Base-by-base conservation (phyloP, 2,797 vertebrate genomes). In the Graptemys geographica region DNA sequence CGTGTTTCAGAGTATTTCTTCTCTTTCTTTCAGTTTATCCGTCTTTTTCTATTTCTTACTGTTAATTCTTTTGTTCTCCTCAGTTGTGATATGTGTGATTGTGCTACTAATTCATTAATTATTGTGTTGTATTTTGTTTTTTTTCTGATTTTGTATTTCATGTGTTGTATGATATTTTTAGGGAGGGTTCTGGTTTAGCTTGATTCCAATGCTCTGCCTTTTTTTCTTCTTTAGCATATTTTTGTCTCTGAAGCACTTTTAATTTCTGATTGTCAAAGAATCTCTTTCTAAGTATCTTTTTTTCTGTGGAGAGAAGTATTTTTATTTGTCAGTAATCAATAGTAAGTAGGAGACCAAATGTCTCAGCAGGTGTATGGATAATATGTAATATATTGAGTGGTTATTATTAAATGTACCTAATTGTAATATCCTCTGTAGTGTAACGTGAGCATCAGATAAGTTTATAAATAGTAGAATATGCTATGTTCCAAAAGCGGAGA, bases 101-200 rank as follows among this genome's bases (percentile, higher is more conserved):
- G 53, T 21, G 56, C 25, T 79, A 65, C 62, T 88, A 84, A 10
- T 82, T 87, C 59, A 72, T 78, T 9, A 57, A 33, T 59, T 37
- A 65, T 5, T 62, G 2, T 31, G 52, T 44, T 87, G 65, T 0
- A 0, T 78, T 92, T 59, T 79, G 83, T 51, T 28, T 91, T 28
- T 28, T 78, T 21, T 52, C 47, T 4, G 19, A 55, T 55, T 55
- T 28, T 78, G 4, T 2, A 0, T 28, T 89, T 93, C 88, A 86
- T 31, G 51, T 55, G 6, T 79, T 27, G 92, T 13, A 44, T 72
- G 37, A 8, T 84, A 87, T 83, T 81, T 49, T 76, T 81, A 83
- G 87, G 28, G 81, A 28, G 65, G 49, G 52, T 88, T 79, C 49
- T 86, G 87, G 85, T 94, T 97, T 93, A 97, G 96, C 96, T 96